Base-by-base conservation (phyloP, 37 sponge, comb jelly and placozoan species). In the Eunapius fragilis region DNA sequence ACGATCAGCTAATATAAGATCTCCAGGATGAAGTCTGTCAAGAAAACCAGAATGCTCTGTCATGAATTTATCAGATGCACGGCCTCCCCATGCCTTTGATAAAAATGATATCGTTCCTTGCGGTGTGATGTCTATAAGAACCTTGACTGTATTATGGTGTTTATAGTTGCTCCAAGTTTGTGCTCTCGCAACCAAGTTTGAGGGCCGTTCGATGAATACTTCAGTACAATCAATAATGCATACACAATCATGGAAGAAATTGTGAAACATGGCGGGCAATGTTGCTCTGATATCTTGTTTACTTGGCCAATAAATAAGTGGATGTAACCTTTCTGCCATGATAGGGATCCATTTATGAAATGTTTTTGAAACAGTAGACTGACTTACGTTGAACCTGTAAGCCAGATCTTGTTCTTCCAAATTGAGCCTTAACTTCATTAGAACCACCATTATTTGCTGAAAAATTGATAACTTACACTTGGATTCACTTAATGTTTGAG, bases 81-180 rank as follows among this genome's bases (percentile, higher is more conserved):
- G n/a, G n/a, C n/a, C n/a, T n/a, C n/a, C n/a, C n/a, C n/a, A n/a
- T 36, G 38, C 72, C 47, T 69, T 69, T 22, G 86, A 85, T 77
- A 85, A 24, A 31, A 77, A 85, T 36, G 86, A 37, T 30, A 85
- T 77, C 31, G 35, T 78, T 30, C 78, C 86, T 48, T 85, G 86
- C 1, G 86, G 86, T 28, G 78, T 17, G 14, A 85, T 85, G 30
- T 71, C 86, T 34, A 85, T 85, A 22, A 85, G 41, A 77, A 85
- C 58, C 71, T 76, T 85, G 25, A 41, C 78, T 25, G 78, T 69
- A n/a, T 85, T 85, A 67, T n/a, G n/a, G n/a, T n/a, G n/a, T n/a
- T n/a, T n/a, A n/a, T n/a, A n/a, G n/a, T n/a, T n/a, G n/a, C n/a
- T 85, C 86, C 86, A 85, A 28, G 37, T 77, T 33, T 85, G 86